Evolutionary conservation across 2,113 vertebrate species (phyloP).

Genomic region (Mesitornis unicolor): DNA sequence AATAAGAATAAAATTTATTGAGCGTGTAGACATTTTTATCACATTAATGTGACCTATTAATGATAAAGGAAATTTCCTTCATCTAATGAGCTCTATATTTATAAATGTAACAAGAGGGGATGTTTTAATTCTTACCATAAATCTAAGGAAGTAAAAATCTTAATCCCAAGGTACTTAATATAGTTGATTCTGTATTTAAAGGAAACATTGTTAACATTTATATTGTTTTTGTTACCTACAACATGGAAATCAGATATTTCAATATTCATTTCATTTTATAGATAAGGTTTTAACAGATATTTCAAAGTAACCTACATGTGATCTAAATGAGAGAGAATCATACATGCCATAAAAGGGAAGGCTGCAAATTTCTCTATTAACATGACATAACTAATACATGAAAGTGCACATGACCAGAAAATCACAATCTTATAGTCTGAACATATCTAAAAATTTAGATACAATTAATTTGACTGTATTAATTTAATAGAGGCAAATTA

Average conservation of each 20-base stretch:
- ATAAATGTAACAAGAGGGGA: slow-evolving; percentile 58
- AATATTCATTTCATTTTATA: slow-evolving; percentile 41
- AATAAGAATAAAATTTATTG: slow-evolving; percentile 66
- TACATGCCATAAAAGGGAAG: neutral
- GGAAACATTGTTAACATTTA: slow-evolving; percentile 29
- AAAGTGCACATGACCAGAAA: neutral
- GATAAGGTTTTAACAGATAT: neutral
- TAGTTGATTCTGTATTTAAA: slow-evolving; percentile 57
- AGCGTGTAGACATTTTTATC: slow-evolving; percentile 65
- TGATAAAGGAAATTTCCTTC: slow-evolving; percentile 75
- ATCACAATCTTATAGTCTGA: neutral
- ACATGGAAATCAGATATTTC: slow-evolving; percentile 10
- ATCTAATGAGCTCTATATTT: slow-evolving; percentile 68
- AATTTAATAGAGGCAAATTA: neutral
- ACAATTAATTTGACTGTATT: neutral
- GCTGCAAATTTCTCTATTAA: neutral
- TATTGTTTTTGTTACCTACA: slow-evolving; percentile 48
- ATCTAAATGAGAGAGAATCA: neutral
- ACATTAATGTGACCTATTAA: slow-evolving; percentile 70
- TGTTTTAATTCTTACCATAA: slow-evolving; percentile 65
- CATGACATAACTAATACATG: neutral
- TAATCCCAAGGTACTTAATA: slow-evolving; percentile 60
- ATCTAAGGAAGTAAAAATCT: slow-evolving; percentile 64
- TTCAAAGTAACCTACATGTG: neutral
- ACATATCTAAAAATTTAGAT: neutral